phyloP scores from a whole-genome alignment of 2,797 vertebrate species.

The Liasis olivaceus region DNA sequence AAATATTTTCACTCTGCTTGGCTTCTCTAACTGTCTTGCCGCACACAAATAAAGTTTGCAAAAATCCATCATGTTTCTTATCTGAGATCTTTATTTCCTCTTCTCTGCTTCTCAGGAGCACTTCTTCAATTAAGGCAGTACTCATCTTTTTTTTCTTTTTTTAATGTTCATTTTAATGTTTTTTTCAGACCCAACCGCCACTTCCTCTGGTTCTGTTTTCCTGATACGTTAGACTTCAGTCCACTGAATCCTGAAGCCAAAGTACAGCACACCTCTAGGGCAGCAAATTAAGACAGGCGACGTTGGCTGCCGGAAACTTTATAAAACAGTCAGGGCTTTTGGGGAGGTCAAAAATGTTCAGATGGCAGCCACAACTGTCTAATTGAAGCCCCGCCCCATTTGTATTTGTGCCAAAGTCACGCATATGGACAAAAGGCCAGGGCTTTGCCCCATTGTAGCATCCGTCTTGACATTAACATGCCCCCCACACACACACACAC shows the following conservation, averaged over 20 bases:
- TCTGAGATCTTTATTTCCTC: background rate
- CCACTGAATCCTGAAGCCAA: background rate
- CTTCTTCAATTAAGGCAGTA: background rate
- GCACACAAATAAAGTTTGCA: background rate
- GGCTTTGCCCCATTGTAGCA: background rate
- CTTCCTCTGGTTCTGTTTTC: background rate
- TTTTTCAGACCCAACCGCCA: background rate
- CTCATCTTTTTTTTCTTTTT: background rate
- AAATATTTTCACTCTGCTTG: background rate
- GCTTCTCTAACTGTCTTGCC: background rate
- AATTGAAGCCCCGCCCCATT: background rate
- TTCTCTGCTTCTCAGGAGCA: background rate
- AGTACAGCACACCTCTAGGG: background rate
- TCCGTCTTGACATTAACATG: background rate
- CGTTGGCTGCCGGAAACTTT: background rate
- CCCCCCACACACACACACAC: background rate
- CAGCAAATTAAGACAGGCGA: background rate
- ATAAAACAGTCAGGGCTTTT: background rate
- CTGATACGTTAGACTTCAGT: background rate
- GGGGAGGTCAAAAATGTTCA: background rate
- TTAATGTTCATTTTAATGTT: background rate
- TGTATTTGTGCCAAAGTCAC: no score
- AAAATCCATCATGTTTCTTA: background rate
- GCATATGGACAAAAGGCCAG: background rate
- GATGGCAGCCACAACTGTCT: background rate